Evolutionary conservation across 2,888 invertebrate genomes (phyloP).

Genomic region (Lasioglossum lativentre): DNA sequence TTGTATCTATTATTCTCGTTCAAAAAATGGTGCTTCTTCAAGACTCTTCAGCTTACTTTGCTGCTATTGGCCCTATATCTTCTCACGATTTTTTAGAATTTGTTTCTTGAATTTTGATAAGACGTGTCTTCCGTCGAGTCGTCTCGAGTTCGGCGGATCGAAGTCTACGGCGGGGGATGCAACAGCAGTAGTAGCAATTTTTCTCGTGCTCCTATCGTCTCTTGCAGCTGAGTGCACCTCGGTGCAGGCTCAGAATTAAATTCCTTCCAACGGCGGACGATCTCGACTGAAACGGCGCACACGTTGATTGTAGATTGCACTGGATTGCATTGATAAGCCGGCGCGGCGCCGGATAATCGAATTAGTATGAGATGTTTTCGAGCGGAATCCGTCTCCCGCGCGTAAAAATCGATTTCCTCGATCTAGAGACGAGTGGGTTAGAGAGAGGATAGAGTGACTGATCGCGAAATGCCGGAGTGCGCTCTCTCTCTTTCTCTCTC

Average conservation of each 20-base stretch:
- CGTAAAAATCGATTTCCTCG: conserved; percentile 19
- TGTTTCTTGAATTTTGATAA: not conserved
- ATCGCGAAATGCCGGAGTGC: not conserved
- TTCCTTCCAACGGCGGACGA: conserved; percentile 29
- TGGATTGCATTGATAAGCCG: conserved; percentile 43
- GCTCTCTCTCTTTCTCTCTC: too few species aligned
- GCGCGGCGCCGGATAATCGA: conserved; percentile 46
- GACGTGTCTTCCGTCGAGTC: not conserved
- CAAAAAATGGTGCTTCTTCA: too few species aligned
- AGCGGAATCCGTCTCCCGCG: not conserved
- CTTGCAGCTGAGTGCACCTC: conserved; percentile 1
- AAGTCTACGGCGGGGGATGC: not conserved
- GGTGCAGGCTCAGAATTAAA: conserved; percentile 34
- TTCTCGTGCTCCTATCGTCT: not conserved
- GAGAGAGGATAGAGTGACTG: not conserved
- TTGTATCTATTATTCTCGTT: too few species aligned
- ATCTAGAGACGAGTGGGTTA: not conserved
- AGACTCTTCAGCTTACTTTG: too few species aligned
- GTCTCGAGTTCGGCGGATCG: not conserved
- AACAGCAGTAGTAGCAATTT: conserved; percentile 1
- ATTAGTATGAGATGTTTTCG: conserved; percentile 23
- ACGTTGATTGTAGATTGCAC: conserved; percentile 46
- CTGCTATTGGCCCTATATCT: too few species aligned
- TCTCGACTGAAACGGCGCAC: conserved; percentile 29
- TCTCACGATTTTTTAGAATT: not conserved